Evolutionary conservation across 2,113 vertebrate genomes (phyloP).

Genomic region (Myocastor coypus): DNA sequence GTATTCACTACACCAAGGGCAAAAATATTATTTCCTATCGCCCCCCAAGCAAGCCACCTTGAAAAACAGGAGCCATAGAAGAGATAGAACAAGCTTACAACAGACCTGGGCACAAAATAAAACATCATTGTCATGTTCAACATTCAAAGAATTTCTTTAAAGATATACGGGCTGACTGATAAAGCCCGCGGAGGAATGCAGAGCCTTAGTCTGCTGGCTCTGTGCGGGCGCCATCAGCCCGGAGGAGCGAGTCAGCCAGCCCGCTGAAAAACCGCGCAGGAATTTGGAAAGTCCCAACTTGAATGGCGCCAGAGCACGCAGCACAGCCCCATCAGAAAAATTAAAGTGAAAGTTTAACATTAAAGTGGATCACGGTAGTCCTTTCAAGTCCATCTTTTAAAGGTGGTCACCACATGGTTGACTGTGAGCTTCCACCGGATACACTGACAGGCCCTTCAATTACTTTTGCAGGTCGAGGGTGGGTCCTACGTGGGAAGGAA

Average conservation of each 20-base stretch:
- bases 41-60: conserved; percentile 2
- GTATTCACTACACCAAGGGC: neutral
- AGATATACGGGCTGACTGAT: neutral
- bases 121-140: neutral
- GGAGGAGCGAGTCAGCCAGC: neutral
- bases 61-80: neutral
- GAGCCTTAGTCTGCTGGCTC: neutral
- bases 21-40: neutral
- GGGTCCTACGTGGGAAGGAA: neutral
- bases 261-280: neutral
- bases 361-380: neutral
- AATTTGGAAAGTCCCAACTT: neutral
- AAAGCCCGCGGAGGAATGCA: neutral
- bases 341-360: conserved; percentile 2
- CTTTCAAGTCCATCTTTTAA: neutral
- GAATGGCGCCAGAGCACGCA: neutral
- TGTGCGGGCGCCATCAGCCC: neutral
- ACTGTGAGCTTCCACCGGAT: no score
- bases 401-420: neutral
- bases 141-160: conserved; percentile 27
- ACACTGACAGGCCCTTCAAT: neutral
- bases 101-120: neutral
- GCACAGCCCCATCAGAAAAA: neutral
- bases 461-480: neutral
- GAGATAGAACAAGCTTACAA: neutral